Evolutionary conservation across 2,888 invertebrate genomes (phyloP).

Genomic region (Lottia scabra): DNA sequence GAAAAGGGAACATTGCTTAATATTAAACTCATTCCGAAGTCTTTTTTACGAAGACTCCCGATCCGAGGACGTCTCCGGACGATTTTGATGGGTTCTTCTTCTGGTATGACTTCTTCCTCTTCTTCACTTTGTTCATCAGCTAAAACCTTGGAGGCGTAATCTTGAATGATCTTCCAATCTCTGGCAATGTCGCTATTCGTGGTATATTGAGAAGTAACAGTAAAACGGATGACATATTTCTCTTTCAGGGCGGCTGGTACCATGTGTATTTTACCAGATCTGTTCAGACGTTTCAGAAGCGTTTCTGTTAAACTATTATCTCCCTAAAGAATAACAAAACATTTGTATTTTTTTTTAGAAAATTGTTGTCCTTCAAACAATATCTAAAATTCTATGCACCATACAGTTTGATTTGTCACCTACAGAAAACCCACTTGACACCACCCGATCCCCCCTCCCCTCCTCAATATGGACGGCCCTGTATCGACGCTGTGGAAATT

Average conservation of each 20-base stretch:
- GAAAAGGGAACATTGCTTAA: constrained; percentile 96
- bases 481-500: too few species aligned
- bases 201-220: constrained; percentile 89
- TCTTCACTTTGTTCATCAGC: constrained; percentile 28
- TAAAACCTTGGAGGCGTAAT: constrained; percentile 65
- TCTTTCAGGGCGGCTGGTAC: constrained; percentile 94
- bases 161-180: constrained; percentile 79
- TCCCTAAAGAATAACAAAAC: constrained; percentile 72
- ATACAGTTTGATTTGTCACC: too few species aligned
- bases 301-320: constrained; percentile 84
- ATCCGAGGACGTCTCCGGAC: constrained; percentile 8
- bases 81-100: background rate
- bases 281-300: constrained; percentile 87
- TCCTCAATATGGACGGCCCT: too few species aligned
- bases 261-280: constrained; percentile 89
- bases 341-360: too few species aligned
- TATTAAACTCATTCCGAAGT: constrained; percentile 92
- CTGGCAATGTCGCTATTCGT: constrained; percentile 74
- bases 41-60: constrained; percentile 44
- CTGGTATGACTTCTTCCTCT: constrained; percentile 12
- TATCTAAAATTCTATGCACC: too few species aligned
- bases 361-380: too few species aligned
- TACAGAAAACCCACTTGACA: too few species aligned
- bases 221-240: constrained; percentile 86
- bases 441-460: too few species aligned